Evolutionary conservation across 2,113 vertebrate genomes (phyloP).

Genomic region (Procavia capensis): DNA sequence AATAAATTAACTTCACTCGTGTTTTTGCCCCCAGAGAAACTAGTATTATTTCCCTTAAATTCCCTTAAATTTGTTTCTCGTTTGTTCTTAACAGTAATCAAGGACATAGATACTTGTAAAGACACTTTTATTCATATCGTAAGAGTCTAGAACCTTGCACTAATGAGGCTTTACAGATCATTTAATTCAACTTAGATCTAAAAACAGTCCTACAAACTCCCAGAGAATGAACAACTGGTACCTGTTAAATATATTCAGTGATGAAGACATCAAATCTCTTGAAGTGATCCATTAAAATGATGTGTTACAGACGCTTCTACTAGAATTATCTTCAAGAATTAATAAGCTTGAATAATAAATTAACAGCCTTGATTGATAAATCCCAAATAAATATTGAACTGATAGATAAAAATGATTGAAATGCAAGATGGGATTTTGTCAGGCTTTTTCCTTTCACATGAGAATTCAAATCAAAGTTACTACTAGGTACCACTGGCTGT

Average conservation of each 20-base stretch:
- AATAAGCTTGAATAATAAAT: constrained; percentile 49
- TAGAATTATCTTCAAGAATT: constrained; percentile 44
- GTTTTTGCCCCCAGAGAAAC: constrained; percentile 56
- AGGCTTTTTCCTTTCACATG: not conserved
- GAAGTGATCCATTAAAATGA: not conserved
- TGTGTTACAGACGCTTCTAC: not conserved
- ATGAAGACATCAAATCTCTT: not conserved
- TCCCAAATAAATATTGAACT: constrained; percentile 12
- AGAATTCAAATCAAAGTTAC: not conserved
- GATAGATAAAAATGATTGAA: constrained; percentile 44
- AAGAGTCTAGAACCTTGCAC: not conserved
- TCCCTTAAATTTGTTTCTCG: constrained; percentile 63
- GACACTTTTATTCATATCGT: constrained; percentile 3
- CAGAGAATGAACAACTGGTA: not conserved
- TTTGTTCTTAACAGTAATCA: constrained; percentile 46
- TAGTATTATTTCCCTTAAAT: constrained; percentile 55
- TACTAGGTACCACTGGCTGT: not conserved
- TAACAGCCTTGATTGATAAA: constrained; percentile 37
- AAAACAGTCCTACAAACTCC: not conserved
- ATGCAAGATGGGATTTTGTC: not conserved
- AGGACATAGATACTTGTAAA: not conserved
- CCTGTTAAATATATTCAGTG: not conserved
- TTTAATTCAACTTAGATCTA: not conserved
- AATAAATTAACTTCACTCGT: constrained; percentile 72
- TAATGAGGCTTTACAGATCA: not conserved